These are phyloP conservation scores for Griposia aprilina DNA, from an alignment of 2,888 invertebrate genomes.

Conservation along the genomic window DNA sequence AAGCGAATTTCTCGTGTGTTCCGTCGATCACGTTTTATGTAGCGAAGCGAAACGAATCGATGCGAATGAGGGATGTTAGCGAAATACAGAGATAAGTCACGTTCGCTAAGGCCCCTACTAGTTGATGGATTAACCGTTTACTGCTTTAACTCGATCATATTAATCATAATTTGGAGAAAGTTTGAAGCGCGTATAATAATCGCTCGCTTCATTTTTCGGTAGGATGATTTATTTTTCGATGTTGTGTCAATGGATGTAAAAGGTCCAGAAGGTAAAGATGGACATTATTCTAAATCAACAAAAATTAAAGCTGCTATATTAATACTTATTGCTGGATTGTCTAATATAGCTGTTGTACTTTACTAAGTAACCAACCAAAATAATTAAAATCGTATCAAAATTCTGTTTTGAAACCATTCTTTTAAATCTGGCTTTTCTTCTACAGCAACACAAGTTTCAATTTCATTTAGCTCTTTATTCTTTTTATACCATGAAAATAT, in stretches of 20 bases:
- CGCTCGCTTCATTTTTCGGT: constrained; percentile 35
- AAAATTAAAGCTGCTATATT: no score
- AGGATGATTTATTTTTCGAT: constrained; percentile 38
- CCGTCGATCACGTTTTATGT: constrained; percentile 76
- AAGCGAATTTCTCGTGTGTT: constrained; percentile 69
- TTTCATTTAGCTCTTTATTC: not conserved
- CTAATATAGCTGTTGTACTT: no score
- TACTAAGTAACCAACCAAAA: not conserved
- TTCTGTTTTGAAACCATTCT: not conserved
- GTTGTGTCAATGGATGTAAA: not conserved
- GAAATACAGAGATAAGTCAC: constrained; percentile 83
- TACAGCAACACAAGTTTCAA: not conserved
- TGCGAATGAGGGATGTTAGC: constrained; percentile 81
- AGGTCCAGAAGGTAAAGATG: constrained; percentile 14
- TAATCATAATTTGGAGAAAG: constrained; percentile 58
- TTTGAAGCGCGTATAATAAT: constrained; percentile 46
- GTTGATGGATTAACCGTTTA: constrained; percentile 70
- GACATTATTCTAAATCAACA: not conserved
- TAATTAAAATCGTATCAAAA: not conserved
- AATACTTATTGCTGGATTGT: not conserved
- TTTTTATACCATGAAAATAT: not conserved
- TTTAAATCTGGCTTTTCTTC: not conserved
- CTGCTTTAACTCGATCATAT: constrained; percentile 59
- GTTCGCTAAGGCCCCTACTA: constrained; percentile 73
- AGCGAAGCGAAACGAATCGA: constrained; percentile 80